Percentiles rank a stretch among this genome's conserved stretches.
Evolutionary conservation across 2,113 vertebrate species (phyloP).

Genomic region (Coptodon rendalli): DNA sequence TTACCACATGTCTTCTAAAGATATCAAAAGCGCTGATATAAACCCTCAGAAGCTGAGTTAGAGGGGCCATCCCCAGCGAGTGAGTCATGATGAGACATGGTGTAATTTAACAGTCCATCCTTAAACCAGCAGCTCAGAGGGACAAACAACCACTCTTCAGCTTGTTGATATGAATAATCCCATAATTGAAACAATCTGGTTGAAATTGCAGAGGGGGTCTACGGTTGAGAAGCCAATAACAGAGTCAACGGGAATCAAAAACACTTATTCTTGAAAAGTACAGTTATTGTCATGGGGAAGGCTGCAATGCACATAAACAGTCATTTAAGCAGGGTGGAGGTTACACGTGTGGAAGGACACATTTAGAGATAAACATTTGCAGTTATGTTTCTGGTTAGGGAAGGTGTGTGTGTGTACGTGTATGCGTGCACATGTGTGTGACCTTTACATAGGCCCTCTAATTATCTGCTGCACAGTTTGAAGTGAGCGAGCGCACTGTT

Average conservation of each 20-base stretch:
- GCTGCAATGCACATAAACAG: constrained; percentile 61
- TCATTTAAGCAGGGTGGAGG: constrained; percentile 60
- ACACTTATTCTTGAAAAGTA: constrained; percentile 59
- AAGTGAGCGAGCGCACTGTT: not conserved
- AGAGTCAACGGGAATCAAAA: constrained; percentile 52
- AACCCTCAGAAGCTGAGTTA: not conserved
- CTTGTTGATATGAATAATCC: constrained; percentile 63
- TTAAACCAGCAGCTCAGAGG: constrained; percentile 13
- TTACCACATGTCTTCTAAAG: not conserved
- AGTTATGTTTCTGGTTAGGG: constrained; percentile 2
- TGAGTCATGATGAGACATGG: not conserved
- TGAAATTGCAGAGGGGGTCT: constrained; percentile 57
- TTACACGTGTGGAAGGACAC: constrained; percentile 35
- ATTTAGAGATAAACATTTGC: constrained; percentile 25
- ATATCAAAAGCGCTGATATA: not conserved
- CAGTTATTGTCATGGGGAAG: constrained; percentile 57
- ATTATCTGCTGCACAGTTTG: constrained; percentile 19
- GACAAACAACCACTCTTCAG: constrained; percentile 43
- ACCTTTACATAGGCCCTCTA: constrained; percentile 27
- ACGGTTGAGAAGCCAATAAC: constrained; percentile 43
- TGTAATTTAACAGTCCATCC: constrained; percentile 39
- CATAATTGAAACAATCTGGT: constrained; percentile 62
- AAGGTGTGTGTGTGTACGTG: constrained; percentile 5
- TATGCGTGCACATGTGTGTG: constrained; percentile 19
- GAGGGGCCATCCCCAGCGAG: not conserved